Base-by-base conservation (phyloP, 1,140 invertebrate genomes). In the Adoxophyes honmai region DNA sequence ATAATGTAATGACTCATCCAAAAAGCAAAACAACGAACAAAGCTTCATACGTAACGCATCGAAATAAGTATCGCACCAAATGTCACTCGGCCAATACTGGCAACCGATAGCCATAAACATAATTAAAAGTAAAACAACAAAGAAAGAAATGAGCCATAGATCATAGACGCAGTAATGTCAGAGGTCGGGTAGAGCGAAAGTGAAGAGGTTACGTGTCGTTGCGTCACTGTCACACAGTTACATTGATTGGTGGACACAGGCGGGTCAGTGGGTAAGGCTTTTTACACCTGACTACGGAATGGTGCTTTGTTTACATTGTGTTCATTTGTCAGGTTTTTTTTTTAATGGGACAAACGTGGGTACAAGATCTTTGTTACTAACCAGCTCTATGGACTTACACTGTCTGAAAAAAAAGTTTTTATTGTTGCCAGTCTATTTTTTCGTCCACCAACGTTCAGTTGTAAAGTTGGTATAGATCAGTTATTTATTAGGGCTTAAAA, bases 121-220 rank as follows among this genome's bases (percentile, higher is more conserved):
- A 48, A 48, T 48, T 48, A 48, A 48, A 48, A 44, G 39, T 44
- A 44, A 48, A 48, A 48, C 42, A 48, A 39, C 8, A 14, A 18
- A n/a, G 4, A 44, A 21, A 48, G 21, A 16, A 48, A 39, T 4
- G 6, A 18, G 10, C 1, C 42, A 48, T 48, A 48, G 42, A 48
- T 48, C 42, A 28, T 57, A 57, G 59, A 55, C 39, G 35, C 44
- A 63, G 55, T 68, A 78, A 81, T 78, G 75, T 80, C 77, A 77
- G 44, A 70, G 79, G 75, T 82, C 66, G 59, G 79, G 75, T 82
- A 66, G 59, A 57, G 68, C 66, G 79, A 82, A 82, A 82, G 79
- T 59, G 71, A 56, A 68, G 70, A 74, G 62, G 76, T 79, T 75
- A 72, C 73, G 68, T 66, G 53, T 39, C 5, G 9, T 79, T 78